Evolutionary conservation across 2,797 vertebrate species (phyloP), one percentile per base, ranked within the genome.

Genomic region (Lepus townsendii): DNA sequence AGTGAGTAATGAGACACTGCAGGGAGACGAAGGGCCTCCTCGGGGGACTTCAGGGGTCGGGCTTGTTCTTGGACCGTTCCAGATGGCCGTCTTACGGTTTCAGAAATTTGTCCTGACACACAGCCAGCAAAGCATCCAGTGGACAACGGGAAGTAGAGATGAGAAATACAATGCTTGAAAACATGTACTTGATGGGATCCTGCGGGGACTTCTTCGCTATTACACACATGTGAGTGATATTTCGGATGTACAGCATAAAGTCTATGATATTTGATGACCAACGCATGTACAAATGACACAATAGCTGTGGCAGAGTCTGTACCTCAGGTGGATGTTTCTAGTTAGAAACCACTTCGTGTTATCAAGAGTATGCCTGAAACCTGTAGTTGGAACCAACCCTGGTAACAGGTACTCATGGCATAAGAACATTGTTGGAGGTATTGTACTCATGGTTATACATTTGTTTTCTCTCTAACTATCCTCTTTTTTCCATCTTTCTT

Each of bases 361-460:
- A 71, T 72, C 32, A 93, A 94, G 22, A 89, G 71, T 93, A 62
- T 93, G 93, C 96, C 35, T 75, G 88, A 97, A 97, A 93, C 91
- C 94, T 73, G 73, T 38, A 66, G 47, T 17, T 0, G 9, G 88
- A 93, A 95, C 19, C 63, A 95, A 88, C 30, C 14, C 92, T 92
- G 97, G 69, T 91, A 76, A 95, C 83, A 97, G 97, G 93, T 88
- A 97, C 79, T 69, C 47, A 83, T 86, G 78, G 93, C 86, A 60
- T 86, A 96, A 95, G 93, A 94, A 76, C 94, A 82, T 85, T 97
- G 97, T 96, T 95, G 75, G 95, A 98, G 95, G 95, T 79, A 95
- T 92, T 66, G 90, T 83, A 97, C 79, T 90, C 95, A 96, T 80
- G 96, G 94, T 90, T 96, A 96, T 75, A 97, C 94, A 95, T 96